Conservation (phyloP, 2,797 vertebrate species). For the Cichlasoma orientale region DNA sequence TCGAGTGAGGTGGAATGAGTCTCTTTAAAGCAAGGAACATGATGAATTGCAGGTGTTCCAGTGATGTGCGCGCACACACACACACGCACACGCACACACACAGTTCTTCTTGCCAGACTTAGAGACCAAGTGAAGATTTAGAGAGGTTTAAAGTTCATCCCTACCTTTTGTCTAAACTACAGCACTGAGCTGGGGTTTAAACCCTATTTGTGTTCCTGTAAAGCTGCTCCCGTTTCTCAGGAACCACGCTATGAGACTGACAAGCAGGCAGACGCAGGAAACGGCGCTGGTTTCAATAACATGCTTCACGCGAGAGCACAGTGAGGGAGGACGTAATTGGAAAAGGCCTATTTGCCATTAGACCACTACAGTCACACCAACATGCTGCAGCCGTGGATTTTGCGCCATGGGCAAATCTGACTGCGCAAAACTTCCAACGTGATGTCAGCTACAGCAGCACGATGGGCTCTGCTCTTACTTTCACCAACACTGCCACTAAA, state of each 20-base stretch:
- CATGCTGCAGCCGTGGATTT: neutral
- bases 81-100: neutral
- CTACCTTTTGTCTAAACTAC: conserved; percentile 62
- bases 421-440: neutral
- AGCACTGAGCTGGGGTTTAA: conserved; percentile 57
- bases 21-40: conserved; percentile 8
- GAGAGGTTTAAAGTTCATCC: conserved; percentile 66
- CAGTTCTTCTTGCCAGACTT: conserved; percentile 25
- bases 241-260: conserved; percentile 27
- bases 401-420: neutral
- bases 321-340: neutral
- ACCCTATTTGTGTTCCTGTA: conserved; percentile 55
- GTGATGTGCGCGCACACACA: neutral
- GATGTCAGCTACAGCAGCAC: neutral
- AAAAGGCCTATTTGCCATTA: neutral
- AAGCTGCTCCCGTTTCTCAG: conserved; percentile 48
- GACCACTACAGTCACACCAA: neutral
- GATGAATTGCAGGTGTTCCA: conserved; percentile 30
- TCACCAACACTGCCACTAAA: conserved; percentile 26
- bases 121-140: conserved; percentile 42
- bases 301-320: conserved; percentile 23
- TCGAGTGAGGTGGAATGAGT: conserved; percentile 15
- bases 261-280: conserved; percentile 17
- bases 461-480: conserved; percentile 16
- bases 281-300: conserved; percentile 44